Conservation (phyloP, 2,113 vertebrate genomes). For the Galemys pyrenaicus region DNA sequence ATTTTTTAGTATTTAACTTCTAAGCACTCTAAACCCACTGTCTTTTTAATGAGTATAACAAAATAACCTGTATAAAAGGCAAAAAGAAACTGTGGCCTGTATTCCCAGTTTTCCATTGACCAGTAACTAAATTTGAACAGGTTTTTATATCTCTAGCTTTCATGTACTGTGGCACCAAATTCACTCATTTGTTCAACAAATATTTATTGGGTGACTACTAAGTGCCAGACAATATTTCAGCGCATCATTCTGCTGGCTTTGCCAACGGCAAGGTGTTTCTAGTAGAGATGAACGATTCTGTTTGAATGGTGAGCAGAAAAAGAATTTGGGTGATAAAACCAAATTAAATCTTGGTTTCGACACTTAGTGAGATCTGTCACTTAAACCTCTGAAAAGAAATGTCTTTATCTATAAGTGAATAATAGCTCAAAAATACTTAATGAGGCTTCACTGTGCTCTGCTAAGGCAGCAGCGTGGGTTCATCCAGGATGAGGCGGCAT, state of each 20-base stretch:
- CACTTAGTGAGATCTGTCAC: neutral
- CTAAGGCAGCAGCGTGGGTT: neutral
- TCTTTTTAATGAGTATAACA: neutral
- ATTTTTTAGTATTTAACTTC: neutral
- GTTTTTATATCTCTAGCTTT: neutral
- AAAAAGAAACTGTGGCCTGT: neutral
- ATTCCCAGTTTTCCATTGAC: neutral
- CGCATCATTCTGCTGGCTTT: slow-evolving; percentile 25
- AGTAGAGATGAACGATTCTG: neutral
- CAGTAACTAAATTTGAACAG: slow-evolving; percentile 43
- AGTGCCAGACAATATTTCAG: slow-evolving; percentile 44
- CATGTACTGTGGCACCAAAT: neutral
- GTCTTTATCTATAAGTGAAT: slow-evolving; percentile 23
- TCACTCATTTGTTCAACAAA: slow-evolving; percentile 55
- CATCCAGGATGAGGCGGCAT: neutral
- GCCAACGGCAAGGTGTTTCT: slow-evolving; percentile 38
- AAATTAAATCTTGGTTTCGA: slow-evolving; percentile 46
- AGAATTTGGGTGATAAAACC: neutral
- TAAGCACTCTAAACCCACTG: neutral
- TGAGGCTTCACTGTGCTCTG: neutral
- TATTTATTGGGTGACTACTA: slow-evolving; percentile 46
- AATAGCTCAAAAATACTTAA: slow-evolving; percentile 13
- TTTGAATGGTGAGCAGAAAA: neutral
- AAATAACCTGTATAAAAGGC: neutral
- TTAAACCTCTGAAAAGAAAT: slow-evolving; percentile 8